A percentile compares a stretch with the other conserved stretches of the same genome.
These are phyloP conservation scores for Drosophila yakuba DNA, from an alignment of 1,140 invertebrate genomes.

Conservation along the genomic window DNA sequence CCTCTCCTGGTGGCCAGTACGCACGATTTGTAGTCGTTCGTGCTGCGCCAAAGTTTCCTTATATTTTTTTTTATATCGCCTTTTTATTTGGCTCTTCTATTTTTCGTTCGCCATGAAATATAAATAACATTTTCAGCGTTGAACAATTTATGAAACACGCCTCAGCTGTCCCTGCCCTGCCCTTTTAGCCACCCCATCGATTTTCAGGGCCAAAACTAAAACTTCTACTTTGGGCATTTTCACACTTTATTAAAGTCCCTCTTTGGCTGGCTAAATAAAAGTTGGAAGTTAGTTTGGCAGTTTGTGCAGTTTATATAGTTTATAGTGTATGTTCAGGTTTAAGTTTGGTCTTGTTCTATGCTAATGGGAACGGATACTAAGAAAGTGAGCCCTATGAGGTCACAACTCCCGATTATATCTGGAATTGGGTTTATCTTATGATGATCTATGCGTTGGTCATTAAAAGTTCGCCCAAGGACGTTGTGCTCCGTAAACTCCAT, in stretches of 20 bases:
- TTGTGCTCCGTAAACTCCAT: slow-evolving; percentile 8
- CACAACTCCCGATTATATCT: slow-evolving; percentile 39
- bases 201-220: slow-evolving; percentile 68
- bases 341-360: slow-evolving; percentile 4
- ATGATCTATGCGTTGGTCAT: slow-evolving; percentile 34
- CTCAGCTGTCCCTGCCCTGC: slow-evolving; percentile 28
- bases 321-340: slow-evolving; percentile 9
- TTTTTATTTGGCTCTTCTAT: slow-evolving; percentile 34
- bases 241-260: slow-evolving; percentile 79
- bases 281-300: slow-evolving; percentile 66
- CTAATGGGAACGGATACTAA: slow-evolving; percentile 23
- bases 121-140: slow-evolving; percentile 79
- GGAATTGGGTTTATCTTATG: slow-evolving; percentile 44
- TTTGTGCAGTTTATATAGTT: slow-evolving; percentile 49
- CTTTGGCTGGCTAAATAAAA: slow-evolving; percentile 58
- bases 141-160: slow-evolving; percentile 80
- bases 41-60: slow-evolving; percentile 77
- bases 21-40: slow-evolving; percentile 81
- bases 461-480: slow-evolving; percentile 38
- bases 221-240: slow-evolving; percentile 65
- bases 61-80: slow-evolving; percentile 32
- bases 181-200: slow-evolving; percentile 43
- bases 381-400: background rate
- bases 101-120: slow-evolving; percentile 69
- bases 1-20: slow-evolving; percentile 44